Evolutionary conservation across 2,797 vertebrate species (phyloP).

Genomic region (Miichthys miiuy): DNA sequence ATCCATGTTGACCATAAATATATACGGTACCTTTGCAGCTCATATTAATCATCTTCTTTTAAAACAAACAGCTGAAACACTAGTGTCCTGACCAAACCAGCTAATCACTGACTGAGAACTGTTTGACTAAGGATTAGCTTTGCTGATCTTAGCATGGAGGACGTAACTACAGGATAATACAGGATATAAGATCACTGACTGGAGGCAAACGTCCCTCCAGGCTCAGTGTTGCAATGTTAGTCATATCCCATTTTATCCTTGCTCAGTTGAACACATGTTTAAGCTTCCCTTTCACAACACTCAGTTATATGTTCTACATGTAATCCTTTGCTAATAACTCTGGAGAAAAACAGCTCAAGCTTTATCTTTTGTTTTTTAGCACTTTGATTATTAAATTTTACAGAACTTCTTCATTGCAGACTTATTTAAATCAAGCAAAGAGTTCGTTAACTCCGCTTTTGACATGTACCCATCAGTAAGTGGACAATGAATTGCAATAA

Average conservation of each 20-base stretch:
- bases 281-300: slow-evolving; percentile 41
- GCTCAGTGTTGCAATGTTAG: slow-evolving; percentile 1
- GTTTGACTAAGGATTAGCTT: slow-evolving; percentile 45
- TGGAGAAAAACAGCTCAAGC: not conserved
- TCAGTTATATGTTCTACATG: not conserved
- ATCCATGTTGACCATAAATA: not conserved
- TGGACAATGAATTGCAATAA: not conserved
- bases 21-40: not conserved
- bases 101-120: not conserved
- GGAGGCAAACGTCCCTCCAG: not conserved
- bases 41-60: not conserved
- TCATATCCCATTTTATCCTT: slow-evolving; percentile 2
- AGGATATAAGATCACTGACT: slow-evolving; percentile 29
- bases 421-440: not conserved
- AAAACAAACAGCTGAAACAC: slow-evolving; percentile 7
- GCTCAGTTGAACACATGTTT: slow-evolving; percentile 17
- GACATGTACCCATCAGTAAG: not conserved
- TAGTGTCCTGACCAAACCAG: not conserved
- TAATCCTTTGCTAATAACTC: not conserved
- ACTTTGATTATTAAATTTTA: not conserved
- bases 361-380: not conserved
- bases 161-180: slow-evolving; percentile 26
- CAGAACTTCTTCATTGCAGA: not conserved
- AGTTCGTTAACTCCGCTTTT: not conserved
- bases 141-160: slow-evolving; percentile 14